These are phyloP conservation scores for Drosophila varians DNA, from an alignment of 1,140 invertebrate species.

Conservation along the genomic window DNA sequence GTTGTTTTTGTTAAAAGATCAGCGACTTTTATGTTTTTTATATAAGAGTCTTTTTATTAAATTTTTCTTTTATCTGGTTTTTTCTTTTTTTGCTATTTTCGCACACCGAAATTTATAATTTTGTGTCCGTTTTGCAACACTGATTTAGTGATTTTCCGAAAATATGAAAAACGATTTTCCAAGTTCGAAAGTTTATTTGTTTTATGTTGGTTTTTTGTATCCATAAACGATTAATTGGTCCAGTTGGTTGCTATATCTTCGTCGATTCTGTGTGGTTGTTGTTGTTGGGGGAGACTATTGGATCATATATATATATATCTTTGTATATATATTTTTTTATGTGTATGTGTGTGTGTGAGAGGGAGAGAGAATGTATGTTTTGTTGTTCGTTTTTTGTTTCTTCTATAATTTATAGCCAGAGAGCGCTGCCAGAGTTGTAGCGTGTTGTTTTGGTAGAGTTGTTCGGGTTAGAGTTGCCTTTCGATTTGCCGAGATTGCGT, in stretches of 20 bases:
- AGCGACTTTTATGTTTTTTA: constrained; percentile 10
- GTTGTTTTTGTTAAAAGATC: constrained; percentile 10
- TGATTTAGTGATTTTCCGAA: constrained; percentile 23
- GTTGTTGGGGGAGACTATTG: constrained; percentile 38
- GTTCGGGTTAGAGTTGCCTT: constrained; percentile 52
- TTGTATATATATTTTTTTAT: constrained; percentile 2
- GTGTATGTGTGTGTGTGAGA: constrained; percentile 27
- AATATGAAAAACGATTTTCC: constrained; percentile 22
- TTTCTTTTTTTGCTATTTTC: constrained; percentile 21
- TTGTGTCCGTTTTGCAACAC: constrained; percentile 62
- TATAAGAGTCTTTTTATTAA: constrained; percentile 8
- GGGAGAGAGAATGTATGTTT: constrained; percentile 22
- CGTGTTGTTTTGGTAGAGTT: constrained; percentile 59
- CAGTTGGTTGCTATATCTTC: constrained; percentile 57
- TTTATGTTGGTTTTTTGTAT: constrained; percentile 34
- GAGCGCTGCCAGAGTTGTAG: constrained; percentile 79
- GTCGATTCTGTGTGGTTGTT: constrained; percentile 9
- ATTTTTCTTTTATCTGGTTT: constrained; percentile 10
- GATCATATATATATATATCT: background rate
- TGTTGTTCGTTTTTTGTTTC: constrained; percentile 5
- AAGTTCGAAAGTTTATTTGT: constrained; percentile 28
- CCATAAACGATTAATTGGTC: constrained; percentile 79
- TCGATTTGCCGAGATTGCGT: constrained; percentile 74
- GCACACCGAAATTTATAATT: constrained; percentile 57
- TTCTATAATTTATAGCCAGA: constrained; percentile 59